These are phyloP conservation scores for Hyperoodon ampullatus DNA, from an alignment of 2,113 vertebrate species.

Conservation along the genomic window DNA sequence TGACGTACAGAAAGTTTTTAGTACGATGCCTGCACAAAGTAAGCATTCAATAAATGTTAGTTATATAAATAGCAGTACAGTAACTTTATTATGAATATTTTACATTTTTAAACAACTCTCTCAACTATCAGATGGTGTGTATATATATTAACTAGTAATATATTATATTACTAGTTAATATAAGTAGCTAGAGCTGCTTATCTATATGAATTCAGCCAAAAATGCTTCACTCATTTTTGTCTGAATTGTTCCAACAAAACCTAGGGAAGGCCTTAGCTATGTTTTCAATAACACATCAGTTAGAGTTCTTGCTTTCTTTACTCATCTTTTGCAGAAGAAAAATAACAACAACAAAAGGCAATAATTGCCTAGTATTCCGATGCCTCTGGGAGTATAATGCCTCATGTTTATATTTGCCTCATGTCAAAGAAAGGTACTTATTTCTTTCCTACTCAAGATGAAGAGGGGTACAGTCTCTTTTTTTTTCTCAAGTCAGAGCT, in stretches of 20 bases:
- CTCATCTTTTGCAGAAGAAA: slow-evolving; percentile 6
- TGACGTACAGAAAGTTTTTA: background rate
- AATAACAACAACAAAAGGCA: background rate
- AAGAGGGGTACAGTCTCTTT: background rate
- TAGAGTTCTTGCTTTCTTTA: background rate
- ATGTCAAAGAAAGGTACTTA: background rate
- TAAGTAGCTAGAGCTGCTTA: background rate
- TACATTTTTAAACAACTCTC: background rate
- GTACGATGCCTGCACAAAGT: background rate
- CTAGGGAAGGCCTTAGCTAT: background rate
- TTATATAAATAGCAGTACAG: background rate
- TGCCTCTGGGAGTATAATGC: background rate
- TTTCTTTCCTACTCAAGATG: background rate
- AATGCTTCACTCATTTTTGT: background rate
- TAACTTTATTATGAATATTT: background rate
- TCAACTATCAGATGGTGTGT: background rate
- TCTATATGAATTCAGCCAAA: background rate
- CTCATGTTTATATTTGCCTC: background rate
- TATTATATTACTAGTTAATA: too few species aligned
- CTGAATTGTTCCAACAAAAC: background rate
- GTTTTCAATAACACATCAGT: background rate
- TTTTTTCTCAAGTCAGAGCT: background rate
- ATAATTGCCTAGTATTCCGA: background rate
- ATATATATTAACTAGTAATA: background rate
- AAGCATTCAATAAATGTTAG: background rate